A percentile compares a stretch with the other conserved stretches of the same genome.
Conservation (phyloP, 2,888 invertebrate genomes). For the Synanthedon myopaeformis region DNA sequence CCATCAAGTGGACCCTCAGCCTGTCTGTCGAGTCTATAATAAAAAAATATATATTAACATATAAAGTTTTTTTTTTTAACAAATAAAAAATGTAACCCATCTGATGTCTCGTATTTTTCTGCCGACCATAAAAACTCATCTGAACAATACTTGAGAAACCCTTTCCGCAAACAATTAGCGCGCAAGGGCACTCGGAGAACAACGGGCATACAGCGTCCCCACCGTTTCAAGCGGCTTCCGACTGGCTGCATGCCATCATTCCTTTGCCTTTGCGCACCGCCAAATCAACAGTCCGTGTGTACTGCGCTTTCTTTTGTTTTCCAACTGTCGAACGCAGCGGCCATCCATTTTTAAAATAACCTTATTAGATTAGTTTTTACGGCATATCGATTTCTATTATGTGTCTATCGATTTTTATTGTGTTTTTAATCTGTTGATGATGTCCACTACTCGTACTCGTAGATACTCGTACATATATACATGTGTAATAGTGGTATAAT, state of each 20-base stretch:
- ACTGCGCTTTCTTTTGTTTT: constrained; percentile 41
- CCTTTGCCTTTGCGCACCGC: constrained; percentile 52
- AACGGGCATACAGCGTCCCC: constrained; percentile 56
- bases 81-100: too few relatives aligned
- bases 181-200: constrained; percentile 54
- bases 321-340: constrained; percentile 23
- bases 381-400: too few relatives aligned
- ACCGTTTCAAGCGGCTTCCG: constrained; percentile 32
- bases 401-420: too few relatives aligned
- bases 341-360: background rate
- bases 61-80: too few relatives aligned
- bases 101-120: background rate
- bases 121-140: constrained; percentile 45
- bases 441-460: too few relatives aligned
- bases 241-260: constrained; percentile 44
- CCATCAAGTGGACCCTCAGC: too few relatives aligned
- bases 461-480: too few relatives aligned
- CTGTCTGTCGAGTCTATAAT: too few relatives aligned
- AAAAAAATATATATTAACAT: too few relatives aligned
- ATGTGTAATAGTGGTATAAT: too few relatives aligned
- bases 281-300: constrained; percentile 20
- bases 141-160: constrained; percentile 62
- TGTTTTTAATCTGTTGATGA: too few relatives aligned
- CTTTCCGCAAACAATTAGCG: constrained; percentile 69
- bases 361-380: too few relatives aligned